Evolutionary conservation across 1,140 invertebrate species (phyloP), one percentile per base, ranked within the genome.

Genomic region (Pseudomyrmex concolor): DNA sequence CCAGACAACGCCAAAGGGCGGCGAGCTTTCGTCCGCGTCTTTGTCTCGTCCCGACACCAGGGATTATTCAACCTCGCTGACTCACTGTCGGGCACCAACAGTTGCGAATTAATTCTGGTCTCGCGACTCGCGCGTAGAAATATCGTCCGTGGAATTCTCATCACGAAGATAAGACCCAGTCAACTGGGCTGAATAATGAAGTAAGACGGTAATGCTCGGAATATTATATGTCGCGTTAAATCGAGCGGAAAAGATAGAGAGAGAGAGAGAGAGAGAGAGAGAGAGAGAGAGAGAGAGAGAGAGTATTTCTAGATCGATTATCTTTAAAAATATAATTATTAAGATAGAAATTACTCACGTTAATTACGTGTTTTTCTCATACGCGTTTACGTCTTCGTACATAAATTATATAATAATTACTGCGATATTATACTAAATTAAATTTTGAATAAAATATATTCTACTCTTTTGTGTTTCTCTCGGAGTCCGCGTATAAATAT

Each of bases 61-160:
- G 48, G 84, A 87, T 87, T 87, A 87, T 71, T 87, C 83, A 86
- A n/a, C 13, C 54, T 57, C 59, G 55, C 15, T 10, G 57, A 84
- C 74, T 78, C 74, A 50, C 57, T 71, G 83, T 87, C 86, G 81
- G 8, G 68, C 48, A 51, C 17, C 68, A 74, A 82, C 71, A 74
- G 59, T 74, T 50, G 34, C 48, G 51, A 54, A 82, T 82, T 82
- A 73, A 82, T 82, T 82, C 60, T 74, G 74, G 55, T 68, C 34
- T 68, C 64, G 34, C 64, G 74, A 68, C 64, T 80, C 45, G 78
- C 48, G 48, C 68, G 57, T 62, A 73, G 70, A 74, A 71, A 80
- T 70, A 80, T 80, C 45, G 22, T 78, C 62, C 80, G 57, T 76
- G 45, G 50, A 67, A n/a, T 50, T 64, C 7, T 73, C 76, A 60